Conservation (phyloP, 2,113 vertebrate genomes). For the Acrocephalus kingi region DNA sequence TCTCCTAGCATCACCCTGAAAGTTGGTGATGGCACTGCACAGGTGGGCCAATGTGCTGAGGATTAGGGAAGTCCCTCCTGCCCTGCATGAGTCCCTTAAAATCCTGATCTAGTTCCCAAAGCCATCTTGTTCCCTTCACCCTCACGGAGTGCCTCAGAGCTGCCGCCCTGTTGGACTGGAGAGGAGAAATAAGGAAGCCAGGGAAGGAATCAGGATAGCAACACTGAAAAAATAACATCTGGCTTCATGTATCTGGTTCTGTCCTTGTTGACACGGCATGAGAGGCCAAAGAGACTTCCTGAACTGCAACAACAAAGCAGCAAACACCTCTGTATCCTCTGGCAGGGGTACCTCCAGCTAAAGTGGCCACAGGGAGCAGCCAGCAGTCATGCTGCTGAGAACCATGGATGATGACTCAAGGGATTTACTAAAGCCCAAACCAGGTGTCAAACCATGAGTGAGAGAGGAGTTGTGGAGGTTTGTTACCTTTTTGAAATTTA, state of each 20-base stretch:
- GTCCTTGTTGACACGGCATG: not conserved
- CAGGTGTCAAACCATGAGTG: not conserved
- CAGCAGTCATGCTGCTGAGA: not conserved
- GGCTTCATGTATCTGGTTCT: not conserved
- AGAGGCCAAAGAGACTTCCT: not conserved
- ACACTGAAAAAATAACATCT: not conserved
- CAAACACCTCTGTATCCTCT: not conserved
- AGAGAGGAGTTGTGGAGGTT: not conserved
- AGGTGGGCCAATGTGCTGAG: not conserved
- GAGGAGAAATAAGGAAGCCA: not conserved
- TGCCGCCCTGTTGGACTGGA: not conserved
- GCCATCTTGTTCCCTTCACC: not conserved
- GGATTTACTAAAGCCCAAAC: not conserved
- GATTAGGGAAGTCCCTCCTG: not conserved
- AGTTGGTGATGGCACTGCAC: not conserved
- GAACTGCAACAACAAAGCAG: not conserved
- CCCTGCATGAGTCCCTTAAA: not conserved
- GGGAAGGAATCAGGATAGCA: not conserved
- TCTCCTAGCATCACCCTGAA: not conserved
- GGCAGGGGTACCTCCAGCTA: not conserved
- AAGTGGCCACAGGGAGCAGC: not conserved
- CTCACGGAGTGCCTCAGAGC: not conserved
- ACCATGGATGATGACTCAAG: accelerated
- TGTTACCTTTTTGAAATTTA: conserved; percentile 48
- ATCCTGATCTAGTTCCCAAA: not conserved